These are phyloP conservation scores for Pristionchus exspectatus DNA, from an alignment of 2,888 invertebrate genomes.

Conservation along the genomic window DNA sequence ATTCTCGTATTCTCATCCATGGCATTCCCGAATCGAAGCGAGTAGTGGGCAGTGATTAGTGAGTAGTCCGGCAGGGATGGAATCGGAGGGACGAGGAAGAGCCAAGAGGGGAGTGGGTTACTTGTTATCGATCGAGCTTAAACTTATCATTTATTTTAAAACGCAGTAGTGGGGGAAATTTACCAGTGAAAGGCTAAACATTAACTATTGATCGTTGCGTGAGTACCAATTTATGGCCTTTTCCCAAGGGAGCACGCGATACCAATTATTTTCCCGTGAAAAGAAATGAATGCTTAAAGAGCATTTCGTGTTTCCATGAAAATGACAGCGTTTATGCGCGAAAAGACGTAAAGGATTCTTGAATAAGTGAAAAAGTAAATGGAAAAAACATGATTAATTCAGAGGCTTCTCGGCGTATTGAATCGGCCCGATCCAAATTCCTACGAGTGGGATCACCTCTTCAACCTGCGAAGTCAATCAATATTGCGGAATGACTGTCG, in stretches of 20 bases:
- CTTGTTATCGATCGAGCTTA: too few relatives aligned
- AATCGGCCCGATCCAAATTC: conserved; percentile 80
- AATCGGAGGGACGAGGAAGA: conserved; percentile 52
- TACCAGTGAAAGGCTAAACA: too few relatives aligned
- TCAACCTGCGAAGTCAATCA: conserved; percentile 94
- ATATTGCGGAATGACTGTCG: conserved; percentile 91
- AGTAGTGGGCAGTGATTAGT: too few relatives aligned
- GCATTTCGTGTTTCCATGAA: neutral
- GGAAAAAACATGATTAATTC: conserved; percentile 54
- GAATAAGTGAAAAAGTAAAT: neutral
- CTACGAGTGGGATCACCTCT: conserved; percentile 91
- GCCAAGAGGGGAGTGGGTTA: conserved; percentile 60
- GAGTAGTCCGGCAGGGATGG: conserved; percentile 38
- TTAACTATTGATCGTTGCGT: neutral
- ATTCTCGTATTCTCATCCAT: too few relatives aligned
- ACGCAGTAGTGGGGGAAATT: too few relatives aligned
- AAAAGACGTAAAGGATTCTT: neutral
- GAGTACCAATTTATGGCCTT: neutral
- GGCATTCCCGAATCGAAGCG: too few relatives aligned
- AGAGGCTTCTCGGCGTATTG: conserved; percentile 81
- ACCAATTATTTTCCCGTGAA: neutral
- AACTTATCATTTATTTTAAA: too few relatives aligned
- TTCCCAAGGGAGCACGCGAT: neutral
- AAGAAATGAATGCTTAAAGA: neutral
- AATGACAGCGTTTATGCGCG: neutral